Percentiles rank a stretch among this genome's conserved stretches.
phyloP scores from a whole-genome alignment of 2,797 vertebrate genomes.

The Melopsittacus undulatus region DNA sequence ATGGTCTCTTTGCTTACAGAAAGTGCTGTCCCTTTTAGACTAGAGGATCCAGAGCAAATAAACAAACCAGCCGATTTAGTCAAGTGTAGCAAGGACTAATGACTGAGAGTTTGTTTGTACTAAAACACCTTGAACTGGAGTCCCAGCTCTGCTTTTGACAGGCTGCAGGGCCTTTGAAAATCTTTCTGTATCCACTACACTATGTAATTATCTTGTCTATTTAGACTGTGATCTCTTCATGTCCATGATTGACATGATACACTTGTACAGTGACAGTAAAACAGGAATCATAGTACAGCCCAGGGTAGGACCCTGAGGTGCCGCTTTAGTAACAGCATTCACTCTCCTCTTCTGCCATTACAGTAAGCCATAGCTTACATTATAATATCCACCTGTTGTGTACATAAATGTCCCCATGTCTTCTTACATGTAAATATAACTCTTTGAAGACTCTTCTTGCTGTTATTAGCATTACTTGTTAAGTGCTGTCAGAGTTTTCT shows the following conservation, averaged over 20 bases:
- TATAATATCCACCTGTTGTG: slow-evolving; percentile 9
- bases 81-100: not conserved
- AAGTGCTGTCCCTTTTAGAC: not conserved
- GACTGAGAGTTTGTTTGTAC: not conserved
- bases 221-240: not conserved
- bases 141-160: not conserved
- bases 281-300: not conserved
- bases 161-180: not conserved
- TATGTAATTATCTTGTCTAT: slow-evolving; percentile 34
- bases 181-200: not conserved
- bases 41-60: not conserved
- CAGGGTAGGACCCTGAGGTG: slow-evolving; percentile 23
- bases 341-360: not conserved
- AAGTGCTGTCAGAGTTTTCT: not conserved
- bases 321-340: not conserved
- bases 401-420: not conserved
- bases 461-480: slow-evolving; percentile 6
- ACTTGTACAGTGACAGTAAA: slow-evolving; percentile 9
- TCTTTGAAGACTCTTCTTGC: slow-evolving; percentile 14
- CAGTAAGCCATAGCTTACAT: not conserved
- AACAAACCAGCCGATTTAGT: not conserved
- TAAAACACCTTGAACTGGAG: not conserved
- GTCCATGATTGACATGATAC: not conserved
- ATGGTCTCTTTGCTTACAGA: not conserved
- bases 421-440: slow-evolving; percentile 24